Evolutionary conservation across 2,113 vertebrate species (phyloP).

Genomic region (Lonchura striata): DNA sequence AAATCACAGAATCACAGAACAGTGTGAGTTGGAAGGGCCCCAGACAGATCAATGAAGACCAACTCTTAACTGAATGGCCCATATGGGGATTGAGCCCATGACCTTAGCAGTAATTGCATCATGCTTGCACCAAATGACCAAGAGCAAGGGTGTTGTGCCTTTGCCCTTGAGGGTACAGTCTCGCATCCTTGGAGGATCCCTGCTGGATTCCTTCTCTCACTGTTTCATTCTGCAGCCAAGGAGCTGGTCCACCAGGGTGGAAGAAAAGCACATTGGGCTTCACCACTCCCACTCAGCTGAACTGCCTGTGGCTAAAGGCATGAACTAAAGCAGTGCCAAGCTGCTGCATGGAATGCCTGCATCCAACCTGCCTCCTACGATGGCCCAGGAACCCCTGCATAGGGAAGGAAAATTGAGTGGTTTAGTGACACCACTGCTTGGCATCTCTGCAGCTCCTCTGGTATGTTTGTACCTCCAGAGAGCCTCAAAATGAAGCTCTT

Average conservation of each 20-base stretch:
- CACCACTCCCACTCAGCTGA: not conserved
- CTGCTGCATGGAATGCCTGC: fast-evolving
- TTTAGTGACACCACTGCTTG: not conserved
- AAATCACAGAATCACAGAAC: not conserved
- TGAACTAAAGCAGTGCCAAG: not conserved
- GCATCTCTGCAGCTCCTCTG: not conserved
- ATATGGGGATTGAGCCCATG: not conserved
- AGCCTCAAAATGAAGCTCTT: not conserved
- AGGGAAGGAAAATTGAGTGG: not conserved
- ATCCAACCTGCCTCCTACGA: not conserved
- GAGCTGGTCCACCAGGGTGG: not conserved
- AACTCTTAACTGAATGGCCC: not conserved
- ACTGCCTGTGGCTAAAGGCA: not conserved
- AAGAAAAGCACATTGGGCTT: not conserved
- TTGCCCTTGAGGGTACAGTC: not conserved
- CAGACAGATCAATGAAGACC: not conserved
- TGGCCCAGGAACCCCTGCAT: not conserved
- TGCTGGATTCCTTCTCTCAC: not conserved
- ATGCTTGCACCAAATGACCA: not conserved
- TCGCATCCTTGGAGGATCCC: not conserved
- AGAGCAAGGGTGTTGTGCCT: not conserved
- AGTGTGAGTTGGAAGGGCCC: not conserved
- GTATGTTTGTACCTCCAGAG: not conserved
- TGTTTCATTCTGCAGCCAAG: not conserved
- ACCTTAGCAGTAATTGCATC: not conserved